phyloP scores from a whole-genome alignment of 1,140 invertebrate species.

The Phymorhynchus buccinoides region DNA sequence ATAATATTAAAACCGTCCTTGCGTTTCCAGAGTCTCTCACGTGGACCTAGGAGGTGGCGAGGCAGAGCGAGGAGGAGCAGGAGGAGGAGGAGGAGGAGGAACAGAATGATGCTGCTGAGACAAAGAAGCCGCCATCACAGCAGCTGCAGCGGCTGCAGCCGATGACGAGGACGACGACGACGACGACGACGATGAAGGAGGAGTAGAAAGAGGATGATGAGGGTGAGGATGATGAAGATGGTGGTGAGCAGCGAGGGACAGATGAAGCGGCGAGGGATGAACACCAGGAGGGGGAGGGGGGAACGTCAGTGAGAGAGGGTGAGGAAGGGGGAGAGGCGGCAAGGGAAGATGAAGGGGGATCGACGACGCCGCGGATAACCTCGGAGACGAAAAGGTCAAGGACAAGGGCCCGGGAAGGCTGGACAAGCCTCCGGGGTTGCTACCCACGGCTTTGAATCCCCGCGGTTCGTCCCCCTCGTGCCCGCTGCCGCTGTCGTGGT shows the following conservation, averaged over 20 bases:
- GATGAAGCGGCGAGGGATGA: conserved; percentile 1
- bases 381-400: too few relatives aligned
- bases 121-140: too few relatives aligned
- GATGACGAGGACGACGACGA: too few relatives aligned
- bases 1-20: background rate
- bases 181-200: background rate
- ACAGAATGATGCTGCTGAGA: background rate
- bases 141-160: too few relatives aligned
- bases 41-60: background rate
- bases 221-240: background rate
- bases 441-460: background rate
- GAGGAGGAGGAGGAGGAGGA: background rate
- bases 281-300: background rate
- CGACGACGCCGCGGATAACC: background rate
- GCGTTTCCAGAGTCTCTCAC: too few relatives aligned
- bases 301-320: background rate
- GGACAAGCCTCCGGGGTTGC: background rate
- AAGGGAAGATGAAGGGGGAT: background rate
- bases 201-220: background rate
- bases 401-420: too few relatives aligned
- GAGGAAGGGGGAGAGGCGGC: background rate
- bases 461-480: conserved; percentile 19
- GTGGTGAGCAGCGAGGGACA: background rate
- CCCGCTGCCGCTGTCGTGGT: background rate
- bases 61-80: background rate